A percentile compares a stretch with the other conserved stretches of the same genome.
phyloP scores from a whole-genome alignment of 1,140 invertebrate species.

The Heterodera carotae region DNA sequence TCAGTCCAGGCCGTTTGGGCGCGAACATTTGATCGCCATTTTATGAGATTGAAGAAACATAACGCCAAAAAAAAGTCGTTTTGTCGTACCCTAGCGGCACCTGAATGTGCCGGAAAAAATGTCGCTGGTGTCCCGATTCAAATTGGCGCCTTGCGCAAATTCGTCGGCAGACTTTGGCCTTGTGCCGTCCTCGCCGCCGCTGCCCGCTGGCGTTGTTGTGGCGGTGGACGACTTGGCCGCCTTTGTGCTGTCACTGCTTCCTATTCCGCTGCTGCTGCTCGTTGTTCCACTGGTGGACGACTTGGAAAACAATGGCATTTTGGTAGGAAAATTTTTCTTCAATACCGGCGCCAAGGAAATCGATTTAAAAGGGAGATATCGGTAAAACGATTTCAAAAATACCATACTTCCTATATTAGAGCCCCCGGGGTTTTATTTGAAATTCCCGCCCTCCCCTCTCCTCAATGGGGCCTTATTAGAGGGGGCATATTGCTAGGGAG shows the following conservation, averaged over 20 bases:
- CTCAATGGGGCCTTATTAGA: too few relatives aligned
- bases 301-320: conserved; percentile 5
- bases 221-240: neutral
- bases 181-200: neutral
- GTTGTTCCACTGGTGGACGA: neutral
- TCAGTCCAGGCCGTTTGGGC: too few relatives aligned
- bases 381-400: too few relatives aligned
- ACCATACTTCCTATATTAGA: too few relatives aligned
- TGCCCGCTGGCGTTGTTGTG: neutral
- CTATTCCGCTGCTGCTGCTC: neutral
- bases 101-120: neutral
- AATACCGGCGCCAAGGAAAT: neutral
- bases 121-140: neutral
- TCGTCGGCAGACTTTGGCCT: neutral
- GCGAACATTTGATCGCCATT: too few relatives aligned
- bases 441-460: too few relatives aligned
- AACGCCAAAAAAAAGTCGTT: too few relatives aligned
- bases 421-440: too few relatives aligned
- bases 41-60: too few relatives aligned
- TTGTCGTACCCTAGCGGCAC: neutral
- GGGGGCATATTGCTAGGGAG: too few relatives aligned
- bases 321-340: neutral
- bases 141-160: neutral
- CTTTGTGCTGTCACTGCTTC: neutral
- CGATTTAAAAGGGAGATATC: too few relatives aligned